phyloP scores from a whole-genome alignment of 2,113 vertebrate genomes.

The Chionodraco myersi region DNA sequence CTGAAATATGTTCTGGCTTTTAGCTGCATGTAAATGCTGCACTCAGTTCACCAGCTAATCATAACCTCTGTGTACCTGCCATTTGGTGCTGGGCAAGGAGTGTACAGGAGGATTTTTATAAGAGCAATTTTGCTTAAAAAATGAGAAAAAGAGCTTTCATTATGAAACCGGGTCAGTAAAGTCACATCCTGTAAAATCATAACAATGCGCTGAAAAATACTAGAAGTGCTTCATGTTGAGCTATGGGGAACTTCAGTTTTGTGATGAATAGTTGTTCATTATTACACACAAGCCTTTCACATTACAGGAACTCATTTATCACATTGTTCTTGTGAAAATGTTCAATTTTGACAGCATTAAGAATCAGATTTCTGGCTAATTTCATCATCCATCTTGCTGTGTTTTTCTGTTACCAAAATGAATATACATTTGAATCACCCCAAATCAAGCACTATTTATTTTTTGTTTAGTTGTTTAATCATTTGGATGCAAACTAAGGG shows the following conservation, averaged over 20 bases:
- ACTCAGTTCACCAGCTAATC: neutral
- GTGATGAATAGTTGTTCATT: neutral
- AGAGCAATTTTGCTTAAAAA: constrained; percentile 2
- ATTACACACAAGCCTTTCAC: neutral
- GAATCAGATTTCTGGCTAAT: neutral
- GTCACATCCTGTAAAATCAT: neutral
- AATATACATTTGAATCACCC: neutral
- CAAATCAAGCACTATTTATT: no score
- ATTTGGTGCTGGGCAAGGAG: neutral
- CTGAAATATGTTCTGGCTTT: neutral
- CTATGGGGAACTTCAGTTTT: neutral
- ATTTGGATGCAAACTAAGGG: no score
- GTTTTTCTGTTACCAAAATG: neutral
- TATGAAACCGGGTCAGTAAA: neutral
- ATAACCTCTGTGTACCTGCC: neutral
- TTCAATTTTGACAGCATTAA: neutral
- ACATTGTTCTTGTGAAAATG: neutral
- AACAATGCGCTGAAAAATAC: neutral
- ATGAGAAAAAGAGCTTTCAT: neutral
- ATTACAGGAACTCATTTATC: neutral
- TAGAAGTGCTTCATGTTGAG: neutral
- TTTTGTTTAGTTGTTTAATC: no score
- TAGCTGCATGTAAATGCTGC: neutral
- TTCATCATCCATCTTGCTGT: neutral
- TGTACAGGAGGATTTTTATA: neutral